Conservation (phyloP, 1,140 invertebrate species). For the Polypedilum pembai region DNA sequence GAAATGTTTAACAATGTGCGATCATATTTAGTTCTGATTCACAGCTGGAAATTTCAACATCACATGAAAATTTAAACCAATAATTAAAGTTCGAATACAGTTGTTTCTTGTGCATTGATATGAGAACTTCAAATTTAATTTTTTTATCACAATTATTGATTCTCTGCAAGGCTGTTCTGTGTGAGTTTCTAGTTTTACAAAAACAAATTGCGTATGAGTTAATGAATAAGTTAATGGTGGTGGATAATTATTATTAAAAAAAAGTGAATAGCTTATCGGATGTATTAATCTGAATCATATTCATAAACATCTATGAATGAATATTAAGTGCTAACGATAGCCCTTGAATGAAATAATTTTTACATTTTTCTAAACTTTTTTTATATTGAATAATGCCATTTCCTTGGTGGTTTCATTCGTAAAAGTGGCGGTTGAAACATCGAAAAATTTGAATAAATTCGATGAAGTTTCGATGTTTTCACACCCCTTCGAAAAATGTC, state of each 20-base stretch:
- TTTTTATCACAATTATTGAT: not conserved
- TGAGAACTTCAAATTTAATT: not conserved
- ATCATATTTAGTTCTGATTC: not conserved
- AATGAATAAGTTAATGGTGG: not conserved
- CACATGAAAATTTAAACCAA: not conserved
- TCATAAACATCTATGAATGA: too few relatives aligned
- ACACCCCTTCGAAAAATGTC: too few relatives aligned
- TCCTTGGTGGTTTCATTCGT: too few relatives aligned
- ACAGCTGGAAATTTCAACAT: slow-evolving; percentile 14
- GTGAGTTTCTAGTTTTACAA: not conserved
- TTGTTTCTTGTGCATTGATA: not conserved
- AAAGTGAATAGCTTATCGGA: too few relatives aligned
- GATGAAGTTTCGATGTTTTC: too few relatives aligned
- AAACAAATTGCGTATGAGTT: not conserved
- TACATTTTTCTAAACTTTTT: too few relatives aligned
- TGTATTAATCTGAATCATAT: too few relatives aligned
- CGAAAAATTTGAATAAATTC: too few relatives aligned
- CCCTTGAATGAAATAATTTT: too few relatives aligned
- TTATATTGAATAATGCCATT: too few relatives aligned
- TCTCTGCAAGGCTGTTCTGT: not conserved
- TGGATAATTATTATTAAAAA: not conserved
- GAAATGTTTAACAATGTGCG: not conserved
- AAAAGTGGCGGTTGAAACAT: too few relatives aligned
- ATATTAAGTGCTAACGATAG: too few relatives aligned
- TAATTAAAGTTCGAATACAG: not conserved